phyloP scores from a whole-genome alignment of 2,797 vertebrate species.

The Pseudochirops cupreus region DNA sequence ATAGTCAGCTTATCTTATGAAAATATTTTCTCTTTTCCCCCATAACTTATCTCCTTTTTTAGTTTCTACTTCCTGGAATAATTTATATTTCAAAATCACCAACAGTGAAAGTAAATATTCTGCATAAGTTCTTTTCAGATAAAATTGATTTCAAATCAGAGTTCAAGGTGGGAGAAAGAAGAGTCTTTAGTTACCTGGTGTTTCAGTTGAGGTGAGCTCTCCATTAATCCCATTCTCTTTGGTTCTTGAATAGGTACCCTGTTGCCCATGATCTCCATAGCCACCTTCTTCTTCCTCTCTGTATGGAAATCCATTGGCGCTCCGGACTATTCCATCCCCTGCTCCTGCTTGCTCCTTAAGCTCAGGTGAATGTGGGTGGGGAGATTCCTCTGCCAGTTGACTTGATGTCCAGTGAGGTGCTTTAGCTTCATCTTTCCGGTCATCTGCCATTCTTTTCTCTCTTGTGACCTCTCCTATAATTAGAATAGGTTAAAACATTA shows the following conservation, averaged over 20 bases:
- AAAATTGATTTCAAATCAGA: conserved; percentile 51
- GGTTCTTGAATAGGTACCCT: conserved; percentile 86
- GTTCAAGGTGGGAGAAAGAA: not conserved
- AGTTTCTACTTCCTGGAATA: not conserved
- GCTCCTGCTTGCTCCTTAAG: conserved; percentile 90
- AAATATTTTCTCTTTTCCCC: not conserved
- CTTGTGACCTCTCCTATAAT: conserved; percentile 78
- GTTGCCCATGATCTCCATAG: conserved; percentile 86
- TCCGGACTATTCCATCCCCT: conserved; percentile 87
- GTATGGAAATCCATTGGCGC: conserved; percentile 94
- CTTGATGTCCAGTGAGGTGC: conserved; percentile 93
- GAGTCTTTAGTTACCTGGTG: conserved; percentile 90
- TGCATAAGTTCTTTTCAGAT: conserved; percentile 26
- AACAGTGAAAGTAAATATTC: conserved; percentile 2
- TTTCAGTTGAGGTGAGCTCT: conserved; percentile 91
- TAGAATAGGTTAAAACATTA: conserved; percentile 71
- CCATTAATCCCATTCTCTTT: conserved; percentile 99
- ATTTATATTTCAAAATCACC: not conserved
- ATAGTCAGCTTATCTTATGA: not conserved
- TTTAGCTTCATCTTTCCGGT: conserved; percentile 94
- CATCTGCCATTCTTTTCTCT: conserved; percentile 92
- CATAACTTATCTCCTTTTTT: not conserved
- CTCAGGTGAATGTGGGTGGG: conserved; percentile 86
- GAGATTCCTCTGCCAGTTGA: conserved; percentile 84
- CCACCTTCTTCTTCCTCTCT: conserved; percentile 88